Conservation (phyloP, 2,797 vertebrate species). For the Eulemur mongoz region DNA sequence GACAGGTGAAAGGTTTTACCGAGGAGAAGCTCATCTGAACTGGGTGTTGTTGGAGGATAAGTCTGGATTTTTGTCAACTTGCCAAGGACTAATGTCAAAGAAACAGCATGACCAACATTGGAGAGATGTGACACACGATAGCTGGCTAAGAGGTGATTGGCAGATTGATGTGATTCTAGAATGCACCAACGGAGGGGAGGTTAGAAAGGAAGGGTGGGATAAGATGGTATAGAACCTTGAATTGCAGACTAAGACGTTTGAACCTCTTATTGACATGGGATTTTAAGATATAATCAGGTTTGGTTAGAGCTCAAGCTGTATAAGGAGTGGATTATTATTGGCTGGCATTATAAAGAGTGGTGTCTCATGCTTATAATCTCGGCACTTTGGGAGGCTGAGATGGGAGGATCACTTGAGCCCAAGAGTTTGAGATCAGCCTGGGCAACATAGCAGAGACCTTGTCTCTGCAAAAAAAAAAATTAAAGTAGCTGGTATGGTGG, state of each 20-base stretch:
- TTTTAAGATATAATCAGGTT: not conserved
- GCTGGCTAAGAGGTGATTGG: no score
- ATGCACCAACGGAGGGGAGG: not conserved
- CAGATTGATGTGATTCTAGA: not conserved
- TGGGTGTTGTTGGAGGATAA: not conserved
- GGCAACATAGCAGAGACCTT: no score
- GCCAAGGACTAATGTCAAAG: not conserved
- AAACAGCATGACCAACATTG: not conserved
- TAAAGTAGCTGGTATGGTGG: no score
- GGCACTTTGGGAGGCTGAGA: no score
- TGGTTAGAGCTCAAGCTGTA: not conserved
- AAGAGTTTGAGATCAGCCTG: no score
- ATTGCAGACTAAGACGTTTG: not conserved
- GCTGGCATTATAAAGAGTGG: no score
- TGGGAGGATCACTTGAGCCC: no score
- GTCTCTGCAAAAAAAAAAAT: no score
- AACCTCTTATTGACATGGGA: not conserved
- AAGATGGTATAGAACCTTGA: not conserved
- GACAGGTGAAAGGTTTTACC: not conserved
- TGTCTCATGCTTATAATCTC: no score
- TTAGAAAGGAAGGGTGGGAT: not conserved
- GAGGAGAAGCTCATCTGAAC: not conserved
- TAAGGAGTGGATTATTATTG: not conserved
- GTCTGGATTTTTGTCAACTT: not conserved
- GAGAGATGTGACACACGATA: rapidly evolving